phyloP scores from a whole-genome alignment of 2,113 vertebrate genomes.

The Caretta caretta region DNA sequence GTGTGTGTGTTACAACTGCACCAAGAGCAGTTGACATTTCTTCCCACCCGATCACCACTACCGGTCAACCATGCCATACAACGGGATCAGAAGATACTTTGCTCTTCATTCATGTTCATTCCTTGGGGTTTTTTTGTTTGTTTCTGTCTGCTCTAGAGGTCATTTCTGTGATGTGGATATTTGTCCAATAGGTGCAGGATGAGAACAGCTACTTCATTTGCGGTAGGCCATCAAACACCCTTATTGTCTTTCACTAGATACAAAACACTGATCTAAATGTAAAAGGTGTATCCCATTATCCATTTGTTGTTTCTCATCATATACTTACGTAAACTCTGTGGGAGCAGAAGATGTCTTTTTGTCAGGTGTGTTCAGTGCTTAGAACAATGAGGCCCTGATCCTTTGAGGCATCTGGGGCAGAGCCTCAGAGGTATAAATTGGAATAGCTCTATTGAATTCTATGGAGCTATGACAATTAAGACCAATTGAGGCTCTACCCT shows the following conservation, averaged over 20 bases:
- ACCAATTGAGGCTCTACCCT: background rate
- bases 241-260: background rate
- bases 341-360: background rate
- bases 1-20: too few species aligned
- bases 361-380: background rate
- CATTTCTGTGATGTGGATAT: background rate
- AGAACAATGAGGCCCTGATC: background rate
- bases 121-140: background rate
- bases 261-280: background rate
- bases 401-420: background rate
- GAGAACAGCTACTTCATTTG: background rate
- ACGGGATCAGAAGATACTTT: background rate
- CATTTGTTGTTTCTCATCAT: background rate
- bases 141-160: background rate
- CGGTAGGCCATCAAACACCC: background rate
- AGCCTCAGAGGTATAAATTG: background rate
- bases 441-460: background rate
- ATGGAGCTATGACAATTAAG: background rate
- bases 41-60: background rate
- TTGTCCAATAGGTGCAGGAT: background rate
- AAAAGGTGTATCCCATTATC: background rate
- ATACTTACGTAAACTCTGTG: accelerated
- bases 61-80: background rate
- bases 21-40: background rate
- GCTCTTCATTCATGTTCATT: background rate